Base-by-base conservation (phyloP, 2,113 vertebrate species). In the Pyrgilauda ruficollis region DNA sequence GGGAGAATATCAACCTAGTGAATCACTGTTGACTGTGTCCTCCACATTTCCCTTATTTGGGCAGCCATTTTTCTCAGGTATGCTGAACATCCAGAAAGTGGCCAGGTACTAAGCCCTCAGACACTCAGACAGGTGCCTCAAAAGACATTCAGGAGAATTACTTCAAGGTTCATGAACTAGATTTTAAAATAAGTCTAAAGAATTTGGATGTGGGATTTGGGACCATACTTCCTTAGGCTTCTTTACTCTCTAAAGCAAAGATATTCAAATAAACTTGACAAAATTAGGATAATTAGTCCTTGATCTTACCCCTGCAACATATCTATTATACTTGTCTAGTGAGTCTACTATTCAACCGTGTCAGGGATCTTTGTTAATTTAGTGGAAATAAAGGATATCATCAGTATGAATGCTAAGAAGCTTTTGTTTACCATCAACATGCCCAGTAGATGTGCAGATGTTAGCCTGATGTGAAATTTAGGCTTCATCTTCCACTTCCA, bases 311-410 rank as follows among this genome's bases (percentile, higher is more conserved):
- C 76, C 68, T 79, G 67, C 53, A 90, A 91, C 70, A 2, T 91
- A 90, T 87, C 81, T 89, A 28, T 93, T 94, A 70, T 83, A 44
- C 50, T 91, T 1, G 35, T 66, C 82, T 91, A 67, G 69, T 89
- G 77, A 94, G 70, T 84, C 18, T 92, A 33, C 56, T 83, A 19
- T 72, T 87, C 83, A 91, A 78, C 47, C 14, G 2, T 0, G 1
- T 90, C 77, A 82, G 81, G 49, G 80, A 89, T 67, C 87, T 82
- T 92, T 89, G 78, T 95, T 96, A 92, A 94, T 89, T 93, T 91
- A 75, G 86, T 87, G 84, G 55, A 55, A 85, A 95, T 81, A 63
- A 88, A 78, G 10, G 58, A 89, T 91, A 88, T 78, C 44, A 74
- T 50, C 19, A 50, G 50, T 39, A 70, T 73, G 31, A 53, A 62